Evolutionary conservation across 2,113 vertebrate species (phyloP).

Genomic region (Hippocampus comes): DNA sequence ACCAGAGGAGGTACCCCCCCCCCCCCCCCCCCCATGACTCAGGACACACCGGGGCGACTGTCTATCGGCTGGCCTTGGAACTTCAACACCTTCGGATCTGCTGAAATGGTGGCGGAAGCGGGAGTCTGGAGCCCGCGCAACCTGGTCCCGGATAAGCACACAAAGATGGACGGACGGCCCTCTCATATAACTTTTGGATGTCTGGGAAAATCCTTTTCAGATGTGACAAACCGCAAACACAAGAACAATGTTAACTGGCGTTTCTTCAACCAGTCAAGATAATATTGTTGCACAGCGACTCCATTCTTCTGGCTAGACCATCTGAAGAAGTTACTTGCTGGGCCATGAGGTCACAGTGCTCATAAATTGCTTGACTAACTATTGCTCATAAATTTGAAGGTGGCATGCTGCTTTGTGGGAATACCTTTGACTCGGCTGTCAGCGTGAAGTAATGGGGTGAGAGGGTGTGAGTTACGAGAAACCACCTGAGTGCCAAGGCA

Average conservation of each 20-base stretch:
- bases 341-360: conserved; percentile 39
- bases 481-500: conserved; percentile 57
- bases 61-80: too few species aligned
- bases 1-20: too few species aligned
- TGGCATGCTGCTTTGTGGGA: conserved; percentile 41
- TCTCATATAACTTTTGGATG: too few species aligned
- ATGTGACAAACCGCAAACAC: conserved; percentile 21
- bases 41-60: too few species aligned
- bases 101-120: too few species aligned
- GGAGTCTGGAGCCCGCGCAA: too few species aligned
- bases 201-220: too few species aligned
- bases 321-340: conserved; percentile 35
- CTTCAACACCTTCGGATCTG: too few species aligned
- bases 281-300: conserved; percentile 14
- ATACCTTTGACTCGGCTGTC: conserved; percentile 39
- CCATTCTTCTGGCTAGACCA: conserved; percentile 57
- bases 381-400: conserved; percentile 54
- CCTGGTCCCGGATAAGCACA: too few species aligned
- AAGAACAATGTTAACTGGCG: conserved; percentile 56
- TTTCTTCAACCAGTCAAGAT: conserved; percentile 34
- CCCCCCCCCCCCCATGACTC: too few species aligned
- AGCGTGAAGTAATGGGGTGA: conserved; percentile 38
- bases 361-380: conserved; percentile 54
- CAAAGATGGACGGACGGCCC: too few species aligned
- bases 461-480: conserved; percentile 53